phyloP scores from a whole-genome alignment of 2,888 invertebrate genomes.

The Diogma glabrata region DNA sequence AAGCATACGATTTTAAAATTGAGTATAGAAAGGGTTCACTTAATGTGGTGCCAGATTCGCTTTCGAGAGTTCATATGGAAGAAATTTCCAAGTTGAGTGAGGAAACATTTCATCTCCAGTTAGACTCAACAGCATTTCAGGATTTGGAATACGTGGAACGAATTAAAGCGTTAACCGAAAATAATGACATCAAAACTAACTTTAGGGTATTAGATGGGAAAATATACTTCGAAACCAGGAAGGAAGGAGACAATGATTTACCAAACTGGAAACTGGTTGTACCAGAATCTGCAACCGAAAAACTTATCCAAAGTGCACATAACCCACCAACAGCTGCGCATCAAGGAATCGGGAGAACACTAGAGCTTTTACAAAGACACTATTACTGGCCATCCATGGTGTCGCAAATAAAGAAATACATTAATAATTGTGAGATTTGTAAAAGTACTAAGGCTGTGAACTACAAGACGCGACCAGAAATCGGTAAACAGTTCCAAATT shows the following conservation, averaged over 20 bases:
- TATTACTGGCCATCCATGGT: background rate
- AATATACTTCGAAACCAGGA: background rate
- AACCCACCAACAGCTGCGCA: background rate
- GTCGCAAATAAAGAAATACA: no score
- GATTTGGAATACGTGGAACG: background rate
- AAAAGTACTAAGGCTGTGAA: background rate
- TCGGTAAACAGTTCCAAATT: background rate
- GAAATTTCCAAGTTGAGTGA: background rate
- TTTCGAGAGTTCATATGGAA: background rate
- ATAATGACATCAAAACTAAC: background rate
- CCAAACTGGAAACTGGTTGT: background rate
- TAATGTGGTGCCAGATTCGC: slow-evolving; percentile 10
- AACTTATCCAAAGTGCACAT: background rate
- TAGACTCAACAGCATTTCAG: background rate
- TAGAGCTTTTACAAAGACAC: background rate
- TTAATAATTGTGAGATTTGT: background rate
- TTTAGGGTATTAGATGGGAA: background rate
- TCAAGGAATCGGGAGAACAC: background rate
- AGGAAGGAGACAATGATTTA: background rate
- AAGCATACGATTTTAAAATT: slow-evolving; percentile 11
- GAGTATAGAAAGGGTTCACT: slow-evolving; percentile 9
- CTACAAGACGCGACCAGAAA: background rate
- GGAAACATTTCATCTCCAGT: background rate
- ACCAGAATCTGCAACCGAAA: background rate
- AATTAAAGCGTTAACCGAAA: background rate